Evolutionary conservation across 37 sponge, comb jelly and placozoan species (phyloP), one percentile per base, ranked within the genome.

Genomic region (Chondrilla cf. caribensis): DNA sequence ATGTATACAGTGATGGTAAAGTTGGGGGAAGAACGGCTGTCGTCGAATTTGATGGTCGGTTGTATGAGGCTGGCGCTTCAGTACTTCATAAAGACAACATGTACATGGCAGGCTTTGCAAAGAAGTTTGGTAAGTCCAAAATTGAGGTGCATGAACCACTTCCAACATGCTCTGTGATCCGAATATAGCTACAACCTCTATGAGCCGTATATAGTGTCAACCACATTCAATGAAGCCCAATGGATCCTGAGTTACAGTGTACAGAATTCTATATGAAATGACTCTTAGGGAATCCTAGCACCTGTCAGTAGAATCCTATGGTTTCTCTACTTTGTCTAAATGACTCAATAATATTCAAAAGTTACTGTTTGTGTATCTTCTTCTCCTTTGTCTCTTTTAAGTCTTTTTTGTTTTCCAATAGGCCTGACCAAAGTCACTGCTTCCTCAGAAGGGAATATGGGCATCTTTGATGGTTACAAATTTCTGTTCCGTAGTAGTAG

Each of bases 11-110:
- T 75, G 82, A 80, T 21, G 91, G 66, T 18, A 47, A 40, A 14
- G 81, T 91, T 0, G 96, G 96, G 33, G 93, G 96, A 51, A 82
- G 92, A 31, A 85, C 88, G 24, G 86, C 84, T 22, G 79, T 82
- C 38, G 39, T 83, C 4, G 85, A 90, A 54, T 72, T 89, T 22
- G 87, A 60, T 22, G 94, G 88, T 5, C 83, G 89, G 38, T 8
- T 35, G 62, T 96, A 89, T 58, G 97, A 96, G 57, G 84, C 85
- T 3, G 97, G 97, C 5, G 97, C 75, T 14, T 88, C 93, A 7
- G 59, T 96, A 25, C 81, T 93, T 0, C 97, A 96, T 78, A 81
- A 83, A 22, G 84, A 83, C 58, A 96, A 96, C 85, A 83, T 85
- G 59, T 91, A 96, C 86, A 82, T 96, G 84, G 82, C 82, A 19